Conservation (phyloP, 1,140 invertebrate genomes). For the Hypothenemus hampei region DNA sequence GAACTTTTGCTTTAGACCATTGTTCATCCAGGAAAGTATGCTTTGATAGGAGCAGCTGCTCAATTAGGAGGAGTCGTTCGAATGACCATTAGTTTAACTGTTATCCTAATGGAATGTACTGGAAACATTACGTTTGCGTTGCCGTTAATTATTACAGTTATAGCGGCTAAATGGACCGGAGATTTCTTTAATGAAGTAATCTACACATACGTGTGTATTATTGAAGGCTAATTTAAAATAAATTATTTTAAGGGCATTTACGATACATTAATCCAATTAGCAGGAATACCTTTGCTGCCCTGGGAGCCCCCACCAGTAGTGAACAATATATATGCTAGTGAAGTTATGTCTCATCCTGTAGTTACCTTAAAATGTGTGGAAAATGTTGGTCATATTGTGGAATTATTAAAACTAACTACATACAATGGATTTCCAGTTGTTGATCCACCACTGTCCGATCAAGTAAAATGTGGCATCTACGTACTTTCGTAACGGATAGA, state of each 20-base stretch:
- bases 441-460: constrained; percentile 61
- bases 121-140: constrained; percentile 92
- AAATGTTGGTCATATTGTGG: constrained; percentile 77
- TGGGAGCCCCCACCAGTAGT: constrained; percentile 90
- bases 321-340: constrained; percentile 77
- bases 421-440: constrained; percentile 96
- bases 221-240: neutral
- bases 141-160: constrained; percentile 83
- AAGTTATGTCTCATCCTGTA: constrained; percentile 88
- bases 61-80: constrained; percentile 96
- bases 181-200: constrained; percentile 94
- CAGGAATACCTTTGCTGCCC: constrained; percentile 81
- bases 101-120: constrained; percentile 95
- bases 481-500: neutral
- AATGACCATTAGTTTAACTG: constrained; percentile 93
- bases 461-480: too few species aligned
- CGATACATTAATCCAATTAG: constrained; percentile 88
- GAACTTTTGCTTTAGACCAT: constrained; percentile 44
- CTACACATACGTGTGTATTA: neutral
- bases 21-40: constrained; percentile 90
- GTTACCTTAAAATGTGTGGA: constrained; percentile 74
- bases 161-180: constrained; percentile 95
- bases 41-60: constrained; percentile 91
- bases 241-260: constrained; percentile 77
- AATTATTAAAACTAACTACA: constrained; percentile 70